phyloP scores from a whole-genome alignment of 2,888 invertebrate species.

The Tachina fera region DNA sequence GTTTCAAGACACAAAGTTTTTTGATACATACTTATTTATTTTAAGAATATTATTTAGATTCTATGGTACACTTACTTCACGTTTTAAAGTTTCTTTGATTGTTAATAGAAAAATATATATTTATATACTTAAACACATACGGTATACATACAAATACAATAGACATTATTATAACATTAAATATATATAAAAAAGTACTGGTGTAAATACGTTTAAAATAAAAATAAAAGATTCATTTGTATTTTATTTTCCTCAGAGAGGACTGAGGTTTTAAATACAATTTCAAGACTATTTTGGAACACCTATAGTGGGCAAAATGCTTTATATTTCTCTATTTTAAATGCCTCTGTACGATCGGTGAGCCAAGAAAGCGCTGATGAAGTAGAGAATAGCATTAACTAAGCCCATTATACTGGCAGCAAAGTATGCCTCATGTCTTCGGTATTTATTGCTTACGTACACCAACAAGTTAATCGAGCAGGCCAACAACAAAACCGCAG shows the following conservation, averaged over 20 bases:
- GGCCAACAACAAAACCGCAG: constrained; percentile 88
- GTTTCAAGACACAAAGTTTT: too few relatives aligned
- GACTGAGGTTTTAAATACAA: constrained; percentile 17
- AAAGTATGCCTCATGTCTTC: constrained; percentile 87
- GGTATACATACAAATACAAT: constrained; percentile 18
- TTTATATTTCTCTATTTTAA: constrained; percentile 81
- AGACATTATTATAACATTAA: constrained; percentile 40
- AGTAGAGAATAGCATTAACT: constrained; percentile 88
- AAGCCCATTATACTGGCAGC: constrained; percentile 90
- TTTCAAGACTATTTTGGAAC: constrained; percentile 26
- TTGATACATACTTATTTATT: neutral
- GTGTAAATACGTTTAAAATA: constrained; percentile 38
- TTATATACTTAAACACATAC: constrained; percentile 47
- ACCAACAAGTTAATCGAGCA: constrained; percentile 88
- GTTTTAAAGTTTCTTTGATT: neutral
- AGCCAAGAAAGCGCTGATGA: constrained; percentile 90
- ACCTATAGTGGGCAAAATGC: neutral
- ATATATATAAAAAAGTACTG: constrained; percentile 21
- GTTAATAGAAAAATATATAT: constrained; percentile 13
- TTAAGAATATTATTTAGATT: neutral
- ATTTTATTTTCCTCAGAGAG: constrained; percentile 9
- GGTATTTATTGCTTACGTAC: constrained; percentile 85
- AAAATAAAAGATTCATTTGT: constrained; percentile 20
- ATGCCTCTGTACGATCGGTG: constrained; percentile 90
- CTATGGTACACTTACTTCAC: neutral